Conservation (phyloP, 2,797 vertebrate genomes). For the Valencia hispanica region DNA sequence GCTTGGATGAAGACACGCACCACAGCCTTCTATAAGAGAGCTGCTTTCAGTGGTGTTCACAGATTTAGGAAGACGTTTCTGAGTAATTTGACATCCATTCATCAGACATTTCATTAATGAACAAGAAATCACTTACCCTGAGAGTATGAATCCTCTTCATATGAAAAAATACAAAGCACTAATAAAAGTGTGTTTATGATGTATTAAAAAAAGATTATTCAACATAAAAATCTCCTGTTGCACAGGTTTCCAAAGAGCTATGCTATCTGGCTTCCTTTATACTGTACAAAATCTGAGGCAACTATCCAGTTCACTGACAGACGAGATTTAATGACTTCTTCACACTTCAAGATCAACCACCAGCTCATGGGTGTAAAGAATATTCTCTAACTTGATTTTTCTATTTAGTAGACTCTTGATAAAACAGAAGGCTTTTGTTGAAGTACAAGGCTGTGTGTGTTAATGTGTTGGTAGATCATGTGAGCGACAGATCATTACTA, state of each 20-base stretch:
- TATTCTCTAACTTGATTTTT: background rate
- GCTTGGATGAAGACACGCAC: constrained; percentile 36
- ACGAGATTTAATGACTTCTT: constrained; percentile 27
- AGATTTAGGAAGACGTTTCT: constrained; percentile 35
- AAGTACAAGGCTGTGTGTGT: constrained; percentile 1
- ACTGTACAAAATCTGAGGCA: background rate
- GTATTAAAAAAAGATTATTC: constrained; percentile 24
- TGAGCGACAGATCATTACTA: constrained; percentile 25
- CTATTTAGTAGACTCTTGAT: constrained; percentile 15
- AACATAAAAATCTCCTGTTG: constrained; percentile 30
- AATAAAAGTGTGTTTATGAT: constrained; percentile 45
- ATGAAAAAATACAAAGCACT: constrained; percentile 31
- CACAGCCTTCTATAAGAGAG: constrained; percentile 11
- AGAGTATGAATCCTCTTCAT: constrained; percentile 35
- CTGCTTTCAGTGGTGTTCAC: constrained; percentile 23
- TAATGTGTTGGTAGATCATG: constrained; percentile 14
- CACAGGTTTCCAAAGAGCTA: constrained; percentile 37
- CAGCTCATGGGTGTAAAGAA: constrained; percentile 12
- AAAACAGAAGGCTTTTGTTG: constrained; percentile 10
- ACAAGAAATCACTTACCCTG: constrained; percentile 64
- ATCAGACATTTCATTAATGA: constrained; percentile 45
- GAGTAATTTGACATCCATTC: constrained; percentile 40
- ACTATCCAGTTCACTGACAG: constrained; percentile 5
- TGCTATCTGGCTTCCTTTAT: constrained; percentile 1
- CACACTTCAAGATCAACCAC: background rate